These are phyloP conservation scores for Ctena decussata DNA, from an alignment of 2,888 invertebrate species.

Conservation along the genomic window DNA sequence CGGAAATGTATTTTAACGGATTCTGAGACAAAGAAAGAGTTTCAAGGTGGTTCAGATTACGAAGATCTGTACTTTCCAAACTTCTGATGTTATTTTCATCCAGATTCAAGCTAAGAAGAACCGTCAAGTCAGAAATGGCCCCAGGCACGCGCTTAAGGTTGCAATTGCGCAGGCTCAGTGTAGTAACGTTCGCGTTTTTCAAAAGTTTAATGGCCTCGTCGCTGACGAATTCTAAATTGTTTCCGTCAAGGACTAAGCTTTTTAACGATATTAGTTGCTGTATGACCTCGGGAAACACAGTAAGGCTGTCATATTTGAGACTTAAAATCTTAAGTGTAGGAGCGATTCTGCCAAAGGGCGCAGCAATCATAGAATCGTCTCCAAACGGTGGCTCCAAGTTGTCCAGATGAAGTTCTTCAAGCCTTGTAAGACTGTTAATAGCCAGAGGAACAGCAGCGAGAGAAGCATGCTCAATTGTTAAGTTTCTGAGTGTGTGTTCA, in stretches of 20 bases:
- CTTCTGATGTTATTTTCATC: conserved; percentile 67
- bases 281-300: conserved; percentile 65
- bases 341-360: conserved; percentile 53
- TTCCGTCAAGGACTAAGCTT: conserved; percentile 61
- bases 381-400: conserved; percentile 52
- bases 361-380: conserved; percentile 58
- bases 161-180: conserved; percentile 63
- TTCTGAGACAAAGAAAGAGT: conserved; percentile 54
- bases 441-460: conserved; percentile 59
- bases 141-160: conserved; percentile 70
- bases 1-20: conserved; percentile 69
- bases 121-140: conserved; percentile 61
- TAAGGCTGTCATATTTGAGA: conserved; percentile 65
- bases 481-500: conserved; percentile 50
- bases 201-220: conserved; percentile 66
- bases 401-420: conserved; percentile 65
- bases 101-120: conserved; percentile 56
- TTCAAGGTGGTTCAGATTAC: conserved; percentile 43
- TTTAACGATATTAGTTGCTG: conserved; percentile 45
- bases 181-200: conserved; percentile 54
- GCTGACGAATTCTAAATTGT: conserved; percentile 68
- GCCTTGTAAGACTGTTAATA: conserved; percentile 38
- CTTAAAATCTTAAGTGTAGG: conserved; percentile 58
- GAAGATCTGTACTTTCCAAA: conserved; percentile 68
- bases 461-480: conserved; percentile 65